These are phyloP conservation scores for Syngnathus typhle DNA, from an alignment of 2,113 vertebrate genomes.

Conservation along the genomic window DNA sequence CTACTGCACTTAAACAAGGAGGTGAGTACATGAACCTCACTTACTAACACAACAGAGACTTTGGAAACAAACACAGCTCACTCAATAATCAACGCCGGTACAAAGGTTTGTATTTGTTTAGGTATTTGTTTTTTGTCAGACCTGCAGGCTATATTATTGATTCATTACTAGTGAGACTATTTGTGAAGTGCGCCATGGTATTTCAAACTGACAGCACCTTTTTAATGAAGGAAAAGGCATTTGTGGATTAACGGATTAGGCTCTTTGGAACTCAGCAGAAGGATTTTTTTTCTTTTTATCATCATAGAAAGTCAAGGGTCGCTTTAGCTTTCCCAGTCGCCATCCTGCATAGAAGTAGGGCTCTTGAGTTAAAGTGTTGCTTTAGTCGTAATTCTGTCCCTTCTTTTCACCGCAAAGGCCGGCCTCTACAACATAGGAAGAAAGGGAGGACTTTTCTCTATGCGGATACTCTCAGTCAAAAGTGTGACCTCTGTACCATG, in stretches of 20 bases:
- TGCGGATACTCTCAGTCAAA: conserved; percentile 42
- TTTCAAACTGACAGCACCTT: conserved; percentile 23
- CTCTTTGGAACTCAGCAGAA: conserved; percentile 16
- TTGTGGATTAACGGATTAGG: conserved; percentile 54
- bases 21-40: conserved; percentile 29
- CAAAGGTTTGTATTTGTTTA: conserved; percentile 50
- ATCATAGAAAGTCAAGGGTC: conserved; percentile 13
- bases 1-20: conserved; percentile 25
- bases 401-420: conserved; percentile 13
- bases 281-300: conserved; percentile 26
- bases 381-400: conserved; percentile 6
- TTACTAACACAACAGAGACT: conserved; percentile 8
- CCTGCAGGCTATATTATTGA: conserved; percentile 28
- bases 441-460: conserved; percentile 29
- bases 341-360: background rate
- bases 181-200: background rate
- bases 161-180: conserved; percentile 12
- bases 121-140: conserved; percentile 22
- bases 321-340: background rate
- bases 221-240: conserved; percentile 31
- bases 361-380: background rate
- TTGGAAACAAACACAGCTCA: conserved; percentile 12
- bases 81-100: conserved; percentile 41
- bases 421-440: conserved; percentile 30
- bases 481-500: conserved; percentile 20